These are phyloP conservation scores for Glossophaga mutica DNA, from an alignment of 2,797 vertebrate genomes.

Conservation along the genomic window DNA sequence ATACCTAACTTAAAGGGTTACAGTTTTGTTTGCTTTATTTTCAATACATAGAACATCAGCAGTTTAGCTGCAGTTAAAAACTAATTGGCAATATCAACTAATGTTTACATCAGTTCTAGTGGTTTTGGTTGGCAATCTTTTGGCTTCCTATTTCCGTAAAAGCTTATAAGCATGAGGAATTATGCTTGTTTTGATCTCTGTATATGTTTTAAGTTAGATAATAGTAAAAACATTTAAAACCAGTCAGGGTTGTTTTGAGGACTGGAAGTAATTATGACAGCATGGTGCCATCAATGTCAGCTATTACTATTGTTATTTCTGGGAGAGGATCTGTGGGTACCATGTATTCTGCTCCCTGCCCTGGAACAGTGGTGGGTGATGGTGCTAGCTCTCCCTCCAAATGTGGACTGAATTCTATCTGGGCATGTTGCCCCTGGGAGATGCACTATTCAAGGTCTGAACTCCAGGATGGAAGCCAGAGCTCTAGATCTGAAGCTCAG, in stretches of 20 bases:
- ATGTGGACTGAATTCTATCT: background rate
- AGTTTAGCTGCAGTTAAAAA: conserved; percentile 26
- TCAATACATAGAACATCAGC: background rate
- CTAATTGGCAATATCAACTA: conserved; percentile 14
- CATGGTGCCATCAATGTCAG: background rate
- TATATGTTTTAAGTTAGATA: conserved; percentile 5
- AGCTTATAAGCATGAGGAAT: background rate
- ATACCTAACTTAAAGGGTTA: background rate
- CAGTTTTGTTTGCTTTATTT: background rate
- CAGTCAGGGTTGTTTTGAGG: background rate
- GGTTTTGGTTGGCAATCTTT: background rate
- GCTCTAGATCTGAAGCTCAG: background rate
- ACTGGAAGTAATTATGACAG: conserved; percentile 21
- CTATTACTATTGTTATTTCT: background rate
- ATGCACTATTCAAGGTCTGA: background rate
- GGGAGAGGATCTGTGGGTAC: background rate
- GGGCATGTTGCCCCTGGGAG: background rate
- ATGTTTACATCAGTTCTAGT: conserved; percentile 16
- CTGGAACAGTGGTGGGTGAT: background rate
- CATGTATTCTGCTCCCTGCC: background rate
- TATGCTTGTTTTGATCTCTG: conserved; percentile 19
- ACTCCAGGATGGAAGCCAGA: conserved; percentile 21
- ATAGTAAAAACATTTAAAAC: conserved; percentile 24
- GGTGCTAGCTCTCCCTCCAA: background rate
- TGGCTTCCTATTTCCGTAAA: conserved; percentile 24